Conservation (phyloP, 2,797 vertebrate genomes). For the Parauchenoglanis ngamensis region DNA sequence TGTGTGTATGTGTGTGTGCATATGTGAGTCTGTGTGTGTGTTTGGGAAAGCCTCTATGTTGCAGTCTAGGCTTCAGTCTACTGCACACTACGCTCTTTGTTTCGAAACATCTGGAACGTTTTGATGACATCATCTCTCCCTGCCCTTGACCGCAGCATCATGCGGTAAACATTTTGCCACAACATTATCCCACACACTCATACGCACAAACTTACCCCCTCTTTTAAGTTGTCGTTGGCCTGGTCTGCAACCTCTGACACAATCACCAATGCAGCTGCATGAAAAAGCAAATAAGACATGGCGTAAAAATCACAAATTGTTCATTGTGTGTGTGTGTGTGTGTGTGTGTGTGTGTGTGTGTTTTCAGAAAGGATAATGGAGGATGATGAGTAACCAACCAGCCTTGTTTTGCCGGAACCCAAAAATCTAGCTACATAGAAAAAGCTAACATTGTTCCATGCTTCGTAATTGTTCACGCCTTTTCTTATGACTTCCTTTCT, state of each 20-base stretch:
- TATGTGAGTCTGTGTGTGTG: slow-evolving; percentile 3
- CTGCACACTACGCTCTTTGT: slow-evolving; percentile 67
- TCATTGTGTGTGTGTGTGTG: neutral
- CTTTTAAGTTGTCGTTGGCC: slow-evolving; percentile 90
- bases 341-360: neutral
- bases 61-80: slow-evolving; percentile 45
- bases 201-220: slow-evolving; percentile 86
- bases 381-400: neutral
- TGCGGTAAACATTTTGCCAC: slow-evolving; percentile 1
- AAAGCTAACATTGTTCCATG: neutral
- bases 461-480: neutral
- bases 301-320: neutral
- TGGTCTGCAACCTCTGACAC: slow-evolving; percentile 88
- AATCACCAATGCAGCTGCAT: slow-evolving; percentile 85
- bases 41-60: slow-evolving; percentile 18
- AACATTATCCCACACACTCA: neutral
- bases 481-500: neutral
- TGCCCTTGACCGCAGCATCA: neutral
- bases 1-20: slow-evolving; percentile 49
- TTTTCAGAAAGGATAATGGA: neutral
- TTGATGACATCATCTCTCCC: slow-evolving; percentile 65
- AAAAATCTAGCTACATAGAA: neutral
- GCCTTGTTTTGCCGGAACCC: neutral
- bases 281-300: slow-evolving; percentile 13
- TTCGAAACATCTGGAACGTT: slow-evolving; percentile 69